Conservation (phyloP, 2,797 vertebrate species). For the Vultur gryphus region DNA sequence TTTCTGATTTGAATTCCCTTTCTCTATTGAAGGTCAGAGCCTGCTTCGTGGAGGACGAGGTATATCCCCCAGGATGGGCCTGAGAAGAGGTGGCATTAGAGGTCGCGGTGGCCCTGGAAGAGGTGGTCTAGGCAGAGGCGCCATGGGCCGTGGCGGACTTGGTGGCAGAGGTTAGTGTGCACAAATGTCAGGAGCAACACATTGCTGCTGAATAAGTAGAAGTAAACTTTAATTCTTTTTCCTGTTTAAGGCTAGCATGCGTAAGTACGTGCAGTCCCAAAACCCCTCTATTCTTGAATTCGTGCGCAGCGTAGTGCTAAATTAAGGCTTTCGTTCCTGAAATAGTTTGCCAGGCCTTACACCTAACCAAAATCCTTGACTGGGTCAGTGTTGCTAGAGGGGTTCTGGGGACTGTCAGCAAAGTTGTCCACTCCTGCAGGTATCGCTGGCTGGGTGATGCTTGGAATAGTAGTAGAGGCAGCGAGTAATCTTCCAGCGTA, state of each 20-base stretch:
- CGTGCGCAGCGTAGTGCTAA: rapidly evolving
- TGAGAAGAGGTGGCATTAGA: constrained; percentile 82
- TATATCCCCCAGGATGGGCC: constrained; percentile 78
- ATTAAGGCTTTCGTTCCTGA: not conserved
- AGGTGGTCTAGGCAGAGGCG: constrained; percentile 78
- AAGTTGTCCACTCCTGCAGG: no score
- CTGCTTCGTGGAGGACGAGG: constrained; percentile 86
- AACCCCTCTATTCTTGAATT: rapidly evolving
- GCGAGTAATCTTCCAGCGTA: rapidly evolving
- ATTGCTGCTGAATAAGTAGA: not conserved
- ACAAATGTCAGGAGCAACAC: rapidly evolving
- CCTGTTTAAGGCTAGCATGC: rapidly evolving
- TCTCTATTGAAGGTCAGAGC: constrained; percentile 69
- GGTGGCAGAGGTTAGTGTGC: constrained; percentile 81
- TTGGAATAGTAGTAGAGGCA: rapidly evolving
- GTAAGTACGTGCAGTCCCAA: rapidly evolving
- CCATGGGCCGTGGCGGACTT: constrained; percentile 79
- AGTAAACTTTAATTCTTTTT: not conserved
- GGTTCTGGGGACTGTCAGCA: rapidly evolving
- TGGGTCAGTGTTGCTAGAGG: rapidly evolving
- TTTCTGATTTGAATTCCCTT: not conserved
- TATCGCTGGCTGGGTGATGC: rapidly evolving
- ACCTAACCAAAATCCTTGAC: rapidly evolving
- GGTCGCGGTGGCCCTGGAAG: constrained; percentile 83
- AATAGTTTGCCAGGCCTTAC: not conserved